Evolutionary conservation across 1,140 invertebrate species (phyloP).

Genomic region (Lucilia sericata): DNA sequence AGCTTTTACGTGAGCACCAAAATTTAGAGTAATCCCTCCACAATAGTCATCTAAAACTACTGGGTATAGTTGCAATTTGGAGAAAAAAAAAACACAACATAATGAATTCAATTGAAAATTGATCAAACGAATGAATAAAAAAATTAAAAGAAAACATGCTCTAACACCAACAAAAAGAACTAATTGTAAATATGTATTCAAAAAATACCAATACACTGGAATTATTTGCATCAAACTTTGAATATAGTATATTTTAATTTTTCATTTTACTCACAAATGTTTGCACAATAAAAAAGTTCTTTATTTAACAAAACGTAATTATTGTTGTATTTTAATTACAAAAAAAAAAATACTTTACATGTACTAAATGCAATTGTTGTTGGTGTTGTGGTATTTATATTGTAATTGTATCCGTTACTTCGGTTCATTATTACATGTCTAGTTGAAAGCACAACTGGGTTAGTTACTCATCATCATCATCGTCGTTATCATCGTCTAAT

Average conservation of each 20-base stretch:
- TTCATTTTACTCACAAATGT: not conserved
- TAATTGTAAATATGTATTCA: not conserved
- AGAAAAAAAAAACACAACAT: not conserved
- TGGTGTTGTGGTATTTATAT: not conserved
- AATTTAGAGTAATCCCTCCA: no score
- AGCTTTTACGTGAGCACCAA: no score
- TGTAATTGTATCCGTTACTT: not conserved
- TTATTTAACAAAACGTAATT: not conserved
- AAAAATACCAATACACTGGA: not conserved
- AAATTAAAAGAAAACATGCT: not conserved
- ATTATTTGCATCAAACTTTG: not conserved
- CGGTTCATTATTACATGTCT: not conserved
- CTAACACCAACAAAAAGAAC: not conserved
- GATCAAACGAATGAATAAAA: not conserved
- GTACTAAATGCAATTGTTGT: not conserved
- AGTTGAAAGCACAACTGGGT: not conserved
- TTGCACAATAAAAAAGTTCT: not conserved
- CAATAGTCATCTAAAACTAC: not conserved
- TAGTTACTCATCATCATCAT: not conserved
- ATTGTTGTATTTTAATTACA: not conserved
- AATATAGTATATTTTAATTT: not conserved
- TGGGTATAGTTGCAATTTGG: not conserved
- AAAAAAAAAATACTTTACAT: not conserved
- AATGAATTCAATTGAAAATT: not conserved
- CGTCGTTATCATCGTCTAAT: no score